Percentiles rank a stretch among this genome's conserved stretches.
phyloP scores from a whole-genome alignment of 2,888 invertebrate species.

The Deilephila elpenor region DNA sequence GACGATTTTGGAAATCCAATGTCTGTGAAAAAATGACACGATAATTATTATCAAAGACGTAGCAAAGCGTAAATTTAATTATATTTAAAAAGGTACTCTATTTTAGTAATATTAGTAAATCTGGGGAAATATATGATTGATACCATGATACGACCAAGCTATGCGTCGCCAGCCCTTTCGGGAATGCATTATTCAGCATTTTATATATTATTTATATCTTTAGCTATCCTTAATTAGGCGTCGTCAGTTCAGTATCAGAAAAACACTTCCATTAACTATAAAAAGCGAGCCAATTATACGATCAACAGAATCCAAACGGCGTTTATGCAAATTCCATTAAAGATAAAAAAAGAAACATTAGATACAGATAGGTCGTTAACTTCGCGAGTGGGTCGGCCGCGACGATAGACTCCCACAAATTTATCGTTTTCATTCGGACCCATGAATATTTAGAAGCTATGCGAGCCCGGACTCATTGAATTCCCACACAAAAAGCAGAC shows the following conservation, averaged over 20 bases:
- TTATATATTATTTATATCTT: too few species aligned
- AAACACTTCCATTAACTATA: too few species aligned
- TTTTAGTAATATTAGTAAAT: too few species aligned
- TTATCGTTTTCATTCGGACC: conserved; percentile 58
- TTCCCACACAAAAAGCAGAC: conserved; percentile 51
- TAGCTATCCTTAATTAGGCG: too few species aligned
- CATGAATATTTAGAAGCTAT: conserved; percentile 71
- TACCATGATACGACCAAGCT: too few species aligned
- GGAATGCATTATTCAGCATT: too few species aligned
- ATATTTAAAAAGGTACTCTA: too few species aligned
- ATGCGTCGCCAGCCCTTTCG: too few species aligned
- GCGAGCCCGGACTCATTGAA: conserved; percentile 53
- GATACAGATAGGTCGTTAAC: conserved; percentile 47
- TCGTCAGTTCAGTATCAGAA: too few species aligned
- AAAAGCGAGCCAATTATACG: not conserved
- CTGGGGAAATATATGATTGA: too few species aligned
- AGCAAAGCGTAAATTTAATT: too few species aligned
- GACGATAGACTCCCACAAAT: conserved; percentile 47
- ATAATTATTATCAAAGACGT: too few species aligned
- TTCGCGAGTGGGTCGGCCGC: conserved; percentile 47
- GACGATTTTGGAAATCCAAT: not conserved
- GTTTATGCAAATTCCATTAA: not conserved
- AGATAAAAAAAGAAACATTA: conserved; percentile 30
- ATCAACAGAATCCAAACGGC: not conserved
- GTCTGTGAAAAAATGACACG: not conserved